These are phyloP conservation scores for Pantherophis alleghaniensis DNA, from an alignment of 2,797 vertebrate genomes.

Conservation along the genomic window DNA sequence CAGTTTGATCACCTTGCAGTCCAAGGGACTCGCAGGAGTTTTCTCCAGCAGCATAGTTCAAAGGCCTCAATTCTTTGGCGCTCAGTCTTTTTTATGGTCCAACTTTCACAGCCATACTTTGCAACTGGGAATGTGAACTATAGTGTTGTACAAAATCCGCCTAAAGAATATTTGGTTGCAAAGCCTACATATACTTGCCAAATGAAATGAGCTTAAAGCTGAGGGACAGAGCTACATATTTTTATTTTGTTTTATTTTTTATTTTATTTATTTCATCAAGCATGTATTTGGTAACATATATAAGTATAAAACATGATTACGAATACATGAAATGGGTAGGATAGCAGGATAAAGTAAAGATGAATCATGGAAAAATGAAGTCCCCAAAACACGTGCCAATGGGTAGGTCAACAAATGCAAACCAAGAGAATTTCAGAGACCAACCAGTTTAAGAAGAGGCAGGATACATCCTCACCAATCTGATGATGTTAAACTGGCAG, in stretches of 20 bases:
- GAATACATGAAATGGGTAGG: too few species aligned
- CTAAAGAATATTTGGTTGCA: neutral
- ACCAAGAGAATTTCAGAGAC: neutral
- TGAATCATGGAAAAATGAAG: neutral
- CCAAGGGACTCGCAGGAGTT: too few species aligned
- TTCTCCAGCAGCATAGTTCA: too few species aligned
- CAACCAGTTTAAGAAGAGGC: neutral
- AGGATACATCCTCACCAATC: neutral
- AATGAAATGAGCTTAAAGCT: neutral
- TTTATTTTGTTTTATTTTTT: too few species aligned
- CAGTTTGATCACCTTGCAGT: too few species aligned
- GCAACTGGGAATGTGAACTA: neutral
- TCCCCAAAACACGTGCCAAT: neutral
- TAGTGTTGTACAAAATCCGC: neutral
- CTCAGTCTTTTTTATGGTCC: too few species aligned
- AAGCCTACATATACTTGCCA: neutral
- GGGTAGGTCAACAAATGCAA: neutral
- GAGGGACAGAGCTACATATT: neutral
- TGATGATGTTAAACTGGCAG: neutral
- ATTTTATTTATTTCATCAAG: too few species aligned
- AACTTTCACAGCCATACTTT: too few species aligned
- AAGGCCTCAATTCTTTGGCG: too few species aligned
- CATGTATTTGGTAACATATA: too few species aligned
- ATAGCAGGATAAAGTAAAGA: neutral
- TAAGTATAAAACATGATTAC: too few species aligned